Evolutionary conservation across 2,797 vertebrate species (phyloP), one percentile per base, ranked within the genome.

Genomic region (Linurgus olivaceus): DNA sequence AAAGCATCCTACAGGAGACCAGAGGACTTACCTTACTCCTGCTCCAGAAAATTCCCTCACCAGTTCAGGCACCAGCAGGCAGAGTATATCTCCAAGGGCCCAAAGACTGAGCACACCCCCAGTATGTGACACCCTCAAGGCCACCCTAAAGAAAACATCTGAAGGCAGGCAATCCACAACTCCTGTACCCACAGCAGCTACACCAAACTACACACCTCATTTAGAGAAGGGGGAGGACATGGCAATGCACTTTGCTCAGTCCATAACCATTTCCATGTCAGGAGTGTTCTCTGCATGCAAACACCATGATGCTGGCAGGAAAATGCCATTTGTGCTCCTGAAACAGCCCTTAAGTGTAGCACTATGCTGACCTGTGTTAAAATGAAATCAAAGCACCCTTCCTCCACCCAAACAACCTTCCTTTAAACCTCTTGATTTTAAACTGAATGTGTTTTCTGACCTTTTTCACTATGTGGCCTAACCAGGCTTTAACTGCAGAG

Each of bases 281-380:
- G 68, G n/a, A 67, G 17, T 44, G 33, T 31, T 89, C 47, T 66
- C 48, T 31, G 20, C n/a, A 33, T 17, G 19, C 20, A 28, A 72
- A 59, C 17, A 63, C 54, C 21, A 62, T 1, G 5, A 15, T 0
- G 0, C 38, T 40, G 15, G 25, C 62, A 50, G n/a, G 42, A 17
- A 86, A 85, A 51, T 2, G 8, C 40, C 26, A 15, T 61, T 59
- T 0, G 0, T 59, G 52, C 37, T 65, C 19, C 63, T 75, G 52
- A 25, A n/a, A 59, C 1, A 3, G 45, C 21, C 17, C 7, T 47
- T 37, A 48, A 15, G 15, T 29, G 35, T 17, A 85, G 50, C 50
- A 19, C 31, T 63, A 33, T 7, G 40, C 17, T 61, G 52, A 75
- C 33, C 13, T 68, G 25, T 17, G 25, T 50, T 47, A 52, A 75